Percentiles rank a stretch among this genome's conserved stretches.
Conservation (phyloP, 2,113 vertebrate species). For the Acanthisitta chloris region DNA sequence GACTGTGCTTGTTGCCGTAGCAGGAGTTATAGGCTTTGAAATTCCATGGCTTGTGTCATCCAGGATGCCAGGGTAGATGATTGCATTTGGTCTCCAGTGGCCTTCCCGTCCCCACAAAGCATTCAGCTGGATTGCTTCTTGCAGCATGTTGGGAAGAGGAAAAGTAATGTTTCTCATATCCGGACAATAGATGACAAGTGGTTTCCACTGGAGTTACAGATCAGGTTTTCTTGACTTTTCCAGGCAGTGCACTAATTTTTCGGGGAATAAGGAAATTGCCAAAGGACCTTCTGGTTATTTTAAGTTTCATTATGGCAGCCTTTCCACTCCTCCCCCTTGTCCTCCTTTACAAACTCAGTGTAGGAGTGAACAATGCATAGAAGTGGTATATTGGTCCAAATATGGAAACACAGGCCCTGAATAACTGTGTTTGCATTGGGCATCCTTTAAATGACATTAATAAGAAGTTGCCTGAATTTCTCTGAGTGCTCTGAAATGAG, state of each 20-base stretch:
- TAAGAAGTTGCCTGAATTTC: slow-evolving; percentile 23
- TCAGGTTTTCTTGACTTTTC: slow-evolving; percentile 28
- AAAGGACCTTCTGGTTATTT: neutral
- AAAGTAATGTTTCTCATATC: slow-evolving; percentile 29
- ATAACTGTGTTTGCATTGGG: neutral
- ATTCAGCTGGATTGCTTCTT: neutral
- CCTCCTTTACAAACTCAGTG: neutral
- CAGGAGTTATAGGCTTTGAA: slow-evolving; percentile 27
- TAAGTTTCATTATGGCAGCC: slow-evolving; percentile 7
- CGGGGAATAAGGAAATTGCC: neutral
- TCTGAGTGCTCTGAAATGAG: slow-evolving; percentile 16
- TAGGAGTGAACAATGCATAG: neutral
- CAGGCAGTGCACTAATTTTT: slow-evolving; percentile 23
- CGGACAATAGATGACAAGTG: slow-evolving; percentile 48
- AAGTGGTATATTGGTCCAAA: neutral
- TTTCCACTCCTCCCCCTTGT: neutral
- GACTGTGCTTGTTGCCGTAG: neutral
- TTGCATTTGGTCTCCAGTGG: slow-evolving; percentile 13
- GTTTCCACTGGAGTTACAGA: slow-evolving; percentile 35
- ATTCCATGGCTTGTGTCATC: slow-evolving; percentile 25
- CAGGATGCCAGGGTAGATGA: neutral
- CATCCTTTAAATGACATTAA: slow-evolving; percentile 35
- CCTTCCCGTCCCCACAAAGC: neutral
- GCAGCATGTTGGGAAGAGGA: neutral
- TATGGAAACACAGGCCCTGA: neutral